Percentiles rank a stretch among this genome's conserved stretches.
Evolutionary conservation across 2,113 vertebrate species (phyloP).

Genomic region (Myotis lucifugus): DNA sequence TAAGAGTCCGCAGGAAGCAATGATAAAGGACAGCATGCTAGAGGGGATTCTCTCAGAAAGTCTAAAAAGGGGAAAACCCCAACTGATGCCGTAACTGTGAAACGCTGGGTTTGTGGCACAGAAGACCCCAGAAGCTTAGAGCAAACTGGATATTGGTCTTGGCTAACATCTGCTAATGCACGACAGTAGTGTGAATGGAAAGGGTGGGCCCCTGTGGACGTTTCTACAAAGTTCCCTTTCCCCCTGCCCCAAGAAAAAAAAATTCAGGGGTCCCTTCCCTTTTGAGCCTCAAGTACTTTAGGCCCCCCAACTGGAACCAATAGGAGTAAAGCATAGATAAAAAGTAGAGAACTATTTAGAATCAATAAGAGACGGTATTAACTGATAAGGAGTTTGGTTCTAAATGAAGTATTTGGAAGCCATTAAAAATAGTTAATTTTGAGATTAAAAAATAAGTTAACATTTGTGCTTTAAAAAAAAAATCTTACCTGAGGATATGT

Average conservation of each 20-base stretch:
- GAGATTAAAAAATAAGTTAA: background rate
- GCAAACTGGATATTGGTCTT: background rate
- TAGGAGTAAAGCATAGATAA: background rate
- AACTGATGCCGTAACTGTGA: background rate
- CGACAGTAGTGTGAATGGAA: background rate
- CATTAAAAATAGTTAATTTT: constrained; percentile 16
- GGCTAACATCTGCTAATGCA: background rate
- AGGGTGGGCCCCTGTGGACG: background rate
- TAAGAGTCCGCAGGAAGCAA: constrained; percentile 17
- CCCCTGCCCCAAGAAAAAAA: background rate
- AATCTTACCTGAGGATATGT: background rate
- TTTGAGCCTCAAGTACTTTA: background rate
- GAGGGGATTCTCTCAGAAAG: background rate
- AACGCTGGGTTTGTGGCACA: background rate
- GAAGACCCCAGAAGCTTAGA: background rate
- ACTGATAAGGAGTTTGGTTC: background rate
- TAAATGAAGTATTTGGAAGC: constrained; percentile 2
- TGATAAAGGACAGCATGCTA: background rate
- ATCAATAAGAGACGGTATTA: background rate
- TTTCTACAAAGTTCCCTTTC: background rate
- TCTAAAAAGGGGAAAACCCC: background rate
- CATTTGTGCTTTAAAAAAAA: background rate
- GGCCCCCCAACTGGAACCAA: background rate
- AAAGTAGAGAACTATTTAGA: background rate
- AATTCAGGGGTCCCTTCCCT: background rate